Evolutionary conservation across 2,797 vertebrate genomes (phyloP).

Genomic region (Myotis findleyi): DNA sequence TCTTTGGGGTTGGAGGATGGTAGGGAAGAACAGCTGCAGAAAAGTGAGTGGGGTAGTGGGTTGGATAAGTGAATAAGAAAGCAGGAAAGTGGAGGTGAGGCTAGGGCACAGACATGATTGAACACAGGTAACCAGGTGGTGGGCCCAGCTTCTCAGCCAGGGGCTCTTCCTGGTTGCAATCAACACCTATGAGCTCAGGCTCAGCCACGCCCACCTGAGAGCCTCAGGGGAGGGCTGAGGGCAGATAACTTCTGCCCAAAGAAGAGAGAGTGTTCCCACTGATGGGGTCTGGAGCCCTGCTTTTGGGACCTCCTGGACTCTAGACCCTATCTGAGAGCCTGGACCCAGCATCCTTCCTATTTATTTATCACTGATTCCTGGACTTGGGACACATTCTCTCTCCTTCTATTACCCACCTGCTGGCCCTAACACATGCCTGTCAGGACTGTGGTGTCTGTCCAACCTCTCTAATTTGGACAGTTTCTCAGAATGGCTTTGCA

Average conservation of each 20-base stretch:
- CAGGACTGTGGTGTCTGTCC: background rate
- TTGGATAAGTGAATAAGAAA: background rate
- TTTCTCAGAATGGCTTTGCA: background rate
- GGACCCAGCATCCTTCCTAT: background rate
- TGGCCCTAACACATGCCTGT: background rate
- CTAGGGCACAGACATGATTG: background rate
- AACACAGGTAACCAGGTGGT: background rate
- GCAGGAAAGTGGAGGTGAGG: background rate
- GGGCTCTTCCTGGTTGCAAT: background rate
- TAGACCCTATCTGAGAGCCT: too few species aligned
- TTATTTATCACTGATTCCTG: background rate
- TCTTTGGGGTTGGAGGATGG: too few species aligned
- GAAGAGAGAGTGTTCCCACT: background rate
- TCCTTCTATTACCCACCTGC: background rate
- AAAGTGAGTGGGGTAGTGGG: background rate
- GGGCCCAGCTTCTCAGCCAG: background rate
- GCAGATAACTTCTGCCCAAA: background rate
- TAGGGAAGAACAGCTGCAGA: background rate
- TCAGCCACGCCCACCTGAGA: background rate
- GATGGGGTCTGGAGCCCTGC: background rate
- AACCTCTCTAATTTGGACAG: background rate
- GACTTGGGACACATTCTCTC: background rate
- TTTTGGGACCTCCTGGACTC: background rate
- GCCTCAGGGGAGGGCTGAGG: background rate
- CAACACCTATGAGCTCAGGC: background rate